These are phyloP conservation scores for Atherinosoma microstoma DNA, from an alignment of 2,797 vertebrate species.

Conservation along the genomic window DNA sequence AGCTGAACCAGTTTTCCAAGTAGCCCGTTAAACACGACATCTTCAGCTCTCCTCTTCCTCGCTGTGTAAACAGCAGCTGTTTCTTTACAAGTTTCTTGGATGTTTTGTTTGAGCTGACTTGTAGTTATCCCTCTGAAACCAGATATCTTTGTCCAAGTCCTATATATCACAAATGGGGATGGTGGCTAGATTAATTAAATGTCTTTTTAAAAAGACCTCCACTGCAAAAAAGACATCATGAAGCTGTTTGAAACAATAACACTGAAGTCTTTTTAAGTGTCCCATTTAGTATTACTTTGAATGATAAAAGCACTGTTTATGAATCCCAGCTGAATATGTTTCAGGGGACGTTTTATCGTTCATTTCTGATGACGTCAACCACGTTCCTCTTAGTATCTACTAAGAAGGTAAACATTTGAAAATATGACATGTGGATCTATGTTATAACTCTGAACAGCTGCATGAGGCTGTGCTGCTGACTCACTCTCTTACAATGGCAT, in stretches of 20 bases:
- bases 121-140: slow-evolving; percentile 3
- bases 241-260: slow-evolving; percentile 28
- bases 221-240: slow-evolving; percentile 22
- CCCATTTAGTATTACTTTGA: slow-evolving; percentile 2
- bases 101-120: slow-evolving; percentile 15
- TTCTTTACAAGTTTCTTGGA: not conserved
- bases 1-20: slow-evolving; percentile 20
- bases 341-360: slow-evolving; percentile 8
- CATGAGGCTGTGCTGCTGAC: slow-evolving; percentile 10
- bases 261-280: not conserved
- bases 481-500: slow-evolving; percentile 5
- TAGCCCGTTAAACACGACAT: slow-evolving; percentile 37
- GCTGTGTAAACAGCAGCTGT: slow-evolving; percentile 22
- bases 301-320: slow-evolving; percentile 10
- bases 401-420: not conserved
- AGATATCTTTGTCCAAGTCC: not conserved
- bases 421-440: not conserved
- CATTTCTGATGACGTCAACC: slow-evolving; percentile 7
- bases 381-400: not conserved
- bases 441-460: not conserved
- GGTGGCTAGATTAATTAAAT: not conserved
- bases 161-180: not conserved
- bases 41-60: slow-evolving; percentile 3
- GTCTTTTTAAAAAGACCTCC: not conserved
- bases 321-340: not conserved